Percentiles rank a stretch among this genome's conserved stretches.
phyloP scores from a whole-genome alignment of 2,797 vertebrate species.

The Streptopelia turtur region DNA sequence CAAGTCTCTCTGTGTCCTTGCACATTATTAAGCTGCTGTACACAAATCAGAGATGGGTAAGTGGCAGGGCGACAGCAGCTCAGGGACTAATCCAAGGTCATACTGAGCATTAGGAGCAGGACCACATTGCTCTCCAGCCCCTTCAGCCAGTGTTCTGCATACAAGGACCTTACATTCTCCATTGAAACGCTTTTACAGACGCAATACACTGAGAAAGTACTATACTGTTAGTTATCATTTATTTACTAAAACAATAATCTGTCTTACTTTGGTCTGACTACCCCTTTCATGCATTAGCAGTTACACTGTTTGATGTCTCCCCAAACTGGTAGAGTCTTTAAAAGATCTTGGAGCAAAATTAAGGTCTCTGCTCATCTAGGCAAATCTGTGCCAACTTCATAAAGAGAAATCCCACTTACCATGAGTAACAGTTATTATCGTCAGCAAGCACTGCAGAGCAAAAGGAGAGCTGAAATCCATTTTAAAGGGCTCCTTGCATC shows the following conservation, averaged over 20 bases:
- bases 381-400: conserved; percentile 6
- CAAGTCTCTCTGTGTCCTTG: not conserved
- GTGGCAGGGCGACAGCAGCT: not conserved
- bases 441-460: conserved; percentile 51
- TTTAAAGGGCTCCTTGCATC: conserved; percentile 66
- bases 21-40: not conserved
- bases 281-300: conserved; percentile 41
- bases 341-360: conserved; percentile 27
- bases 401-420: conserved; percentile 70
- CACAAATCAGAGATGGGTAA: not conserved
- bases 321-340: not conserved
- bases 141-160: not conserved
- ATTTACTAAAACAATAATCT: not conserved
- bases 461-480: conserved; percentile 68
- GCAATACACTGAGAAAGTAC: not conserved
- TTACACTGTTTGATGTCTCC: not conserved
- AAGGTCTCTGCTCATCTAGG: conserved; percentile 4
- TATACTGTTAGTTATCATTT: not conserved
- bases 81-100: conserved; percentile 34
- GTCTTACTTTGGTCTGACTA: conserved; percentile 20
- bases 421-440: conserved; percentile 54
- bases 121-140: not conserved
- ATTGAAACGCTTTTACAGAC: not conserved
- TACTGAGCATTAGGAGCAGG: fast-evolving
- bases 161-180: not conserved